Percentiles rank a stretch among this genome's conserved stretches.
Conservation (phyloP, 2,888 invertebrate species). For the Plebejus argus region DNA sequence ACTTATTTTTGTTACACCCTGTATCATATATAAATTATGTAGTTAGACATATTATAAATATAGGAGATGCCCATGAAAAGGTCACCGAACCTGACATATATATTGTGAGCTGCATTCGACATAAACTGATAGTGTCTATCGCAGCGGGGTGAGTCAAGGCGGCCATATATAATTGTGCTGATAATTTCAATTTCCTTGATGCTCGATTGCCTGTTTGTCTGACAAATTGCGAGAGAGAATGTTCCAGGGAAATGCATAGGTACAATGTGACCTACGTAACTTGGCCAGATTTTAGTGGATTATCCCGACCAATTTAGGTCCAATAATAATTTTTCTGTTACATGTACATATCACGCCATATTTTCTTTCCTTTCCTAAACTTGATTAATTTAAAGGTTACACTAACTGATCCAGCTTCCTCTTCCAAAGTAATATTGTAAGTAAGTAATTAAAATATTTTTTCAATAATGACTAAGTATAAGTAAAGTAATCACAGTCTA, state of each 20-base stretch:
- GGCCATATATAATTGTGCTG: constrained; percentile 8
- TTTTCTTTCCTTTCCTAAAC: neutral
- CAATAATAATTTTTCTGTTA: neutral
- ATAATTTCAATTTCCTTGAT: constrained; percentile 15
- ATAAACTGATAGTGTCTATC: constrained; percentile 9
- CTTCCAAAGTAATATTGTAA: neutral
- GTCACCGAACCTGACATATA: constrained; percentile 18
- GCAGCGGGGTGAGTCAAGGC: neutral
- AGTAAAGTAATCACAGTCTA: neutral
- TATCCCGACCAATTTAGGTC: neutral
- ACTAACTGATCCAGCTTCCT: too few relatives aligned
- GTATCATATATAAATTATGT: too few relatives aligned
- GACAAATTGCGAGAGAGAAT: neutral
- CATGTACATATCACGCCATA: neutral
- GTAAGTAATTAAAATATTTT: neutral
- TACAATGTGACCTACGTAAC: neutral
- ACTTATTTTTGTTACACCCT: too few relatives aligned
- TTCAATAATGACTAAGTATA: neutral
- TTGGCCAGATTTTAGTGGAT: neutral
- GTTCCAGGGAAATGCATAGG: neutral
- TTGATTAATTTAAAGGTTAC: neutral
- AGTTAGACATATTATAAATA: neutral
- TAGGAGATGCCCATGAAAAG: neutral
- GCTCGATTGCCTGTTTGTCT: neutral
- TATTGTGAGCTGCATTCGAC: constrained; percentile 1